Evolutionary conservation across 2,888 invertebrate genomes (phyloP), one percentile per base, ranked within the genome.

Genomic region (Limnephilus marmoratus): DNA sequence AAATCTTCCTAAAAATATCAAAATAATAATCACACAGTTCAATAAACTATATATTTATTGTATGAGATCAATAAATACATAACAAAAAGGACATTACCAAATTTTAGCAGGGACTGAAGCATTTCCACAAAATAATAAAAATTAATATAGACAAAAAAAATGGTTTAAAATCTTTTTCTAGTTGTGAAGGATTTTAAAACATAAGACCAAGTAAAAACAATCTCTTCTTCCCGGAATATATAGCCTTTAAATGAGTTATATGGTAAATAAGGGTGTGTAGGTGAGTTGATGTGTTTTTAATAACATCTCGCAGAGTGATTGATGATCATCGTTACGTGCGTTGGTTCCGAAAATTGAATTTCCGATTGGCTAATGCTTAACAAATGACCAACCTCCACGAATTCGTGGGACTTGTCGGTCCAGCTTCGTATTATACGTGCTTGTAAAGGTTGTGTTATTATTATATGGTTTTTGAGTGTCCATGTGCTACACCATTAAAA

Each of bases 331-430:
- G 89, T 90, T 90, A 81, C 90, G 88, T 91, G 49, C 81, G 93
- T 90, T 85, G 91, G 93, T 83, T 92, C 92, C 89, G 92, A 91
- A 93, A 93, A 93, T 93, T 93, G 93, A 93, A 93, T 90, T 93
- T 93, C 93, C 93, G 91, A 93, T 93, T 93, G 93, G 93, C 93
- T 92, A 93, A 93, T 93, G 93, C 92, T 81, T 93, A 85, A 93
- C 90, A 92, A 92, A 90, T 90, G 93, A 91, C 90, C 90, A 90
- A 41, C 90, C 81, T 68, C 68, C 68, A 24, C n/a, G 68, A 68
- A 68, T 68, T 68, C 68, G 68, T 68, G 68, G n/a, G 24, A 68
- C 68, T 68, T n/a, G 24, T 24, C 68, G 68, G 24, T n/a, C 24
- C 68, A 24, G 68, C 24, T 9, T n/a, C 24, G 24, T 68, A 68